Evolutionary conservation across 2,113 vertebrate genomes (phyloP).

Genomic region (Anolis sagrei): DNA sequence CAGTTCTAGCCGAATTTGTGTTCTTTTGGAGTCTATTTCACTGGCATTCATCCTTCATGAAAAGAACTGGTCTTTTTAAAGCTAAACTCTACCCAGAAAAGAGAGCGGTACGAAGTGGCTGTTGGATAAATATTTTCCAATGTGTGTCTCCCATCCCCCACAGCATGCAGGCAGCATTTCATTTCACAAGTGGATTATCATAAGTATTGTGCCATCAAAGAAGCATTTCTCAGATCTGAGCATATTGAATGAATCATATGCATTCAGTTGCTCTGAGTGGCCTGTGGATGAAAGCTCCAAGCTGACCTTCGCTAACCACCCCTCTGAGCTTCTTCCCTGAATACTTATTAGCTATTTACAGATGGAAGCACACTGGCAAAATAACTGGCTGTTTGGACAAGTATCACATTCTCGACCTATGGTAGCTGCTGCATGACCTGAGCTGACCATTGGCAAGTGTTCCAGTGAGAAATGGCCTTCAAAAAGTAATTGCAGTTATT

Average conservation of each 20-base stretch:
- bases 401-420: neutral
- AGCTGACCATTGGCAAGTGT: neutral
- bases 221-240: conserved; percentile 9
- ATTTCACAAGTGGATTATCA: conserved; percentile 11
- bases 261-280: neutral
- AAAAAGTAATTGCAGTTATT: neutral
- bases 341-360: conserved; percentile 47
- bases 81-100: neutral
- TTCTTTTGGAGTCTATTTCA: neutral
- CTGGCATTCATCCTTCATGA: neutral
- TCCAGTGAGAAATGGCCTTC: neutral
- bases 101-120: neutral
- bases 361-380: conserved; percentile 23
- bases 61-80: neutral
- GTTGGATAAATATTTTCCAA: neutral
- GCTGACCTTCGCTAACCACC: conserved; percentile 25
- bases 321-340: neutral
- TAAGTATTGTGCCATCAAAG: conserved; percentile 10
- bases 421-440: neutral
- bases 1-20: accelerated
- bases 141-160: neutral
- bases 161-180: neutral
- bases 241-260: neutral
- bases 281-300: neutral
- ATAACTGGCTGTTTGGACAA: conserved; percentile 10